Conservation (phyloP, 1,140 invertebrate genomes). For the Drosophila yakuba region DNA sequence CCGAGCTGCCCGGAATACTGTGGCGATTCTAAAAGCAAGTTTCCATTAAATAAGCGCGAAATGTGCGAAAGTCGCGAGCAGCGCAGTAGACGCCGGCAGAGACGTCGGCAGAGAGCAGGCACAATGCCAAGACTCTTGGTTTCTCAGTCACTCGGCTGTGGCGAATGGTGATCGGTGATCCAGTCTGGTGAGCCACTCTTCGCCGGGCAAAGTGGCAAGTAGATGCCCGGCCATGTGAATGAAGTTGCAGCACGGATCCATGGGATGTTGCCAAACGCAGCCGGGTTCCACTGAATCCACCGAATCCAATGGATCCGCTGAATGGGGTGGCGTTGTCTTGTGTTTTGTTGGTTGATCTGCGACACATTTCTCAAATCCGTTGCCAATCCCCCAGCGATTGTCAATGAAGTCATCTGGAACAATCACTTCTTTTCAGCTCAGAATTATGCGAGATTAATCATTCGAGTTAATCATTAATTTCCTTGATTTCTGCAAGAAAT, state of each 20-base stretch:
- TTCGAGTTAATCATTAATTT: conserved; percentile 67
- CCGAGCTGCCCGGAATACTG: conserved; percentile 84
- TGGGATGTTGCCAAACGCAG: conserved; percentile 65
- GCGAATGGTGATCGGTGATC: conserved; percentile 20
- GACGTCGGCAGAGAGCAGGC: conserved; percentile 29
- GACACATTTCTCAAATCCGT: conserved; percentile 64
- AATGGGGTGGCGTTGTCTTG: conserved; percentile 38
- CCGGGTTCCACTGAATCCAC: conserved; percentile 29
- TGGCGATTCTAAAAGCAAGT: conserved; percentile 80
- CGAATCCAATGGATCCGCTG: conserved; percentile 15
- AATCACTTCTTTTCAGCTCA: conserved; percentile 44
- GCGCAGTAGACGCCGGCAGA: conserved; percentile 26
- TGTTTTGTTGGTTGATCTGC: conserved; percentile 48
- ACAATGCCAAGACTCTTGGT: conserved; percentile 60
- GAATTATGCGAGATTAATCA: conserved; percentile 80
- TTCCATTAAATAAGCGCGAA: conserved; percentile 80
- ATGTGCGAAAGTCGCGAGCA: conserved; percentile 43
- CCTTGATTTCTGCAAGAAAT: conserved; percentile 55
- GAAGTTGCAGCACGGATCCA: conserved; percentile 62
- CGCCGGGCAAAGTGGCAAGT: conserved; percentile 30
- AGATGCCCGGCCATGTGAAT: conserved; percentile 59
- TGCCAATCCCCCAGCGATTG: conserved; percentile 45
- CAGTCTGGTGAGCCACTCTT: conserved; percentile 17
- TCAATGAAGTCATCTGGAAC: conserved; percentile 60
- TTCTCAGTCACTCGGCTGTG: conserved; percentile 68